These are phyloP conservation scores for Malacoctenus gilli DNA, from an alignment of 2,797 vertebrate species.

Conservation along the genomic window DNA sequence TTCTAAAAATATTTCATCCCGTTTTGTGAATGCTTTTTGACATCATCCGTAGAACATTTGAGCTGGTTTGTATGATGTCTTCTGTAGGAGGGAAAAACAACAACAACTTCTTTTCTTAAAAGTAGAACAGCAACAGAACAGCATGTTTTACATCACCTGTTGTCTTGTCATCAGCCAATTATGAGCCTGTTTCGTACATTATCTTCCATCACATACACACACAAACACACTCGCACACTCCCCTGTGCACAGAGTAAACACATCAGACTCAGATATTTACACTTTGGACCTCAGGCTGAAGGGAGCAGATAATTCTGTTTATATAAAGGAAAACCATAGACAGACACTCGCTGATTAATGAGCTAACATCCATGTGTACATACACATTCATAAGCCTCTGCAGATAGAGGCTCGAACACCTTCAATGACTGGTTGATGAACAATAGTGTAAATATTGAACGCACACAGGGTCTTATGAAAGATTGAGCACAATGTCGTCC, in stretches of 20 bases:
- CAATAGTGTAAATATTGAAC: too few relatives aligned
- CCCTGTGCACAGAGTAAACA: conserved; percentile 52
- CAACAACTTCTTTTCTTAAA: too few relatives aligned
- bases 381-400: background rate
- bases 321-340: conserved; percentile 44
- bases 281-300: conserved; percentile 39
- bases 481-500: conserved; percentile 31
- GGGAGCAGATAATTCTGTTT: conserved; percentile 62
- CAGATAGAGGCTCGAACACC: too few relatives aligned
- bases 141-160: conserved; percentile 19
- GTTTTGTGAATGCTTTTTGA: too few relatives aligned
- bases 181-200: conserved; percentile 1
- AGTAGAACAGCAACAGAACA: background rate
- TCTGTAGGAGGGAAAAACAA: too few relatives aligned
- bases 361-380: conserved; percentile 1
- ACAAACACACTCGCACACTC: conserved; percentile 8
- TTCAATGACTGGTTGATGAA: too few relatives aligned
- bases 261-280: conserved; percentile 51
- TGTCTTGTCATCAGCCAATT: conserved; percentile 19
- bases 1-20: too few relatives aligned
- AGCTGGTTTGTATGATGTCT: too few relatives aligned
- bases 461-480: background rate
- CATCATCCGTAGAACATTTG: too few relatives aligned
- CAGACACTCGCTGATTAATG: conserved; percentile 40
- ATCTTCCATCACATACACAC: background rate